Evolutionary conservation across 1,140 invertebrate genomes (phyloP).

Genomic region (Aplysia californica): DNA sequence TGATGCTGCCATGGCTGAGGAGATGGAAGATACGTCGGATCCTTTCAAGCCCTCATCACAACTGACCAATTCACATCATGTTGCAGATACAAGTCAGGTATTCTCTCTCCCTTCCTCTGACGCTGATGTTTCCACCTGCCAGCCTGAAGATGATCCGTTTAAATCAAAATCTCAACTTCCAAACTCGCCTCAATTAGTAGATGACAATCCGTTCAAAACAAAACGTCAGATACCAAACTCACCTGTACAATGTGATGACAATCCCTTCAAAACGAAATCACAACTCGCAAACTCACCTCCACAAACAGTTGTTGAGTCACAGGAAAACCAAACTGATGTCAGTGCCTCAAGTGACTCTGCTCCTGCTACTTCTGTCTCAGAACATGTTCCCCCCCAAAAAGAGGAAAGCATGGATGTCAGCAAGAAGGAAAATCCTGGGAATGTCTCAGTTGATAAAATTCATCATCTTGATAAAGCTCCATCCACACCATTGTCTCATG

Average conservation of each 20-base stretch:
- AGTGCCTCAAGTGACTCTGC: not conserved
- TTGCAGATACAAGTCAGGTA: too few relatives aligned
- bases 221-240: slow-evolving; percentile 3
- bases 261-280: slow-evolving; percentile 4
- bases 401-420: not conserved
- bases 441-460: not conserved
- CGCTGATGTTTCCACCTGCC: too few relatives aligned
- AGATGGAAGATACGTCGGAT: too few relatives aligned
- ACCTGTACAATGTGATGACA: not conserved
- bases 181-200: not conserved
- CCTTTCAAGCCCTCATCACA: too few relatives aligned
- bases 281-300: not conserved
- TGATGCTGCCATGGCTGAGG: too few relatives aligned
- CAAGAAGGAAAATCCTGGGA: not conserved
- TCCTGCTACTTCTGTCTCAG: not conserved
- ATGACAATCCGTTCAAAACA: slow-evolving; percentile 5
- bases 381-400: not conserved
- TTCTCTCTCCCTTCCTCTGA: too few relatives aligned
- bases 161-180: not conserved
- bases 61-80: too few relatives aligned
- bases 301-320: too few relatives aligned
- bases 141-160: too few relatives aligned
- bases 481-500: too few relatives aligned
- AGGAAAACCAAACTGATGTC: not conserved
- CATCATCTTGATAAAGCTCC: not conserved